These are phyloP conservation scores for Trichopria drosophilae DNA, from an alignment of 2,888 invertebrate species.

Conservation along the genomic window DNA sequence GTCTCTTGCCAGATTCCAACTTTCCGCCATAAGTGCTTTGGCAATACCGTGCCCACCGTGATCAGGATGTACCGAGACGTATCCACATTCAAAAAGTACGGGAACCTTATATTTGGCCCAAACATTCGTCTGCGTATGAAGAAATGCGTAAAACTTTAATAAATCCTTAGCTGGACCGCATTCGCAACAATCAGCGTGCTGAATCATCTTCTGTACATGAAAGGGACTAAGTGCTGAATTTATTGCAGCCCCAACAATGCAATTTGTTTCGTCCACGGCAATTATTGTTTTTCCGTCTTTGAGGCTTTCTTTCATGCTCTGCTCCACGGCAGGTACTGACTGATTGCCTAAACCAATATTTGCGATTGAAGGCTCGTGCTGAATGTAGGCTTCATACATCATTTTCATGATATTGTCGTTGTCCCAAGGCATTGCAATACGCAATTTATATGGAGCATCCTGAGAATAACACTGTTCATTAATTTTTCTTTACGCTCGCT, in stretches of 20 bases:
- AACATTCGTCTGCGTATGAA: constrained; percentile 36
- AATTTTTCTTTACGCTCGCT: too few relatives aligned
- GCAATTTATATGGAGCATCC: constrained; percentile 32
- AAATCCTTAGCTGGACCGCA: constrained; percentile 30
- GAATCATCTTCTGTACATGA: background rate
- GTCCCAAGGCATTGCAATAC: constrained; percentile 45
- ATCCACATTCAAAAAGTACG: constrained; percentile 44
- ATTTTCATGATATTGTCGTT: constrained; percentile 43
- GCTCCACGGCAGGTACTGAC: constrained; percentile 33
- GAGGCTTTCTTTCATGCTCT: constrained; percentile 39
- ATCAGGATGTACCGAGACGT: constrained; percentile 41
- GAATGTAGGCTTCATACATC: constrained; percentile 44
- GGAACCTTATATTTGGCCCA: constrained; percentile 39
- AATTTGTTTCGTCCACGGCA: constrained; percentile 36
- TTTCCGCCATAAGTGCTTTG: constrained; percentile 43
- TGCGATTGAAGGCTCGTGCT: constrained; percentile 42
- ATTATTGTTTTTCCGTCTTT: constrained; percentile 44
- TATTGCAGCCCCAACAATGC: constrained; percentile 44
- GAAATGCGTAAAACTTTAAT: constrained; percentile 43
- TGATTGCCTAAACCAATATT: constrained; percentile 38
- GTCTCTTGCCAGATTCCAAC: constrained; percentile 47
- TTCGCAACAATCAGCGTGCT: constrained; percentile 37
- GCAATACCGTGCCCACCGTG: constrained; percentile 42
- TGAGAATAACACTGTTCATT: constrained; percentile 12
- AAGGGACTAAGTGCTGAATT: background rate